These are phyloP conservation scores for Heterochromis multidens DNA, from an alignment of 2,113 vertebrate species.

Conservation along the genomic window DNA sequence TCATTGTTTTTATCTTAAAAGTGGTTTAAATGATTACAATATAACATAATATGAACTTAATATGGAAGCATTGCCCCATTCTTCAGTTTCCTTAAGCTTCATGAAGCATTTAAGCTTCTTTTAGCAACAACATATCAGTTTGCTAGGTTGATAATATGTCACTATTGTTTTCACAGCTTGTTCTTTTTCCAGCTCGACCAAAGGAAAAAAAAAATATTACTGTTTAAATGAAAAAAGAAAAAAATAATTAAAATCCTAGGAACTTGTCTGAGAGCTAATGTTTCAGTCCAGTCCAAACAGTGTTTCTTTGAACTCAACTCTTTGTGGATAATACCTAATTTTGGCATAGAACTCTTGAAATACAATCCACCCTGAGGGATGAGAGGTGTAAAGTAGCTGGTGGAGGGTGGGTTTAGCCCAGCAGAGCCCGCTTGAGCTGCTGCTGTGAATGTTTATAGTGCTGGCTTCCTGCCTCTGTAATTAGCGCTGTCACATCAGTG, in stretches of 20 bases:
- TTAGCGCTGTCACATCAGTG: conserved; percentile 76
- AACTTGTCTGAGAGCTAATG: not conserved
- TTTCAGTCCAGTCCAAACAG: not conserved
- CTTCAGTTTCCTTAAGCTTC: not conserved
- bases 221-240: not conserved
- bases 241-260: not conserved
- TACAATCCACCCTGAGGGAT: not conserved
- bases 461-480: conserved; percentile 69
- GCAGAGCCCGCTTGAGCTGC: conserved; percentile 2
- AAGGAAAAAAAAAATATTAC: not conserved
- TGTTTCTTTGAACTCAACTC: not conserved
- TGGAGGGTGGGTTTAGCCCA: not conserved
- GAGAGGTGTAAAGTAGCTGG: conserved; percentile 9
- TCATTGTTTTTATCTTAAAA: not conserved
- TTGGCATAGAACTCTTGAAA: not conserved
- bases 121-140: not conserved
- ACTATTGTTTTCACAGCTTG: not conserved
- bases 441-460: conserved; percentile 23
- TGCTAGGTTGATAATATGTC: not conserved
- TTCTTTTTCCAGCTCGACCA: too few species aligned
- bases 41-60: not conserved
- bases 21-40: not conserved
- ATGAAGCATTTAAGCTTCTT: not conserved
- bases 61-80: not conserved
- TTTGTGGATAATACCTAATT: not conserved